Conservation (phyloP, 2,797 vertebrate genomes). For the Sebastes minor region DNA sequence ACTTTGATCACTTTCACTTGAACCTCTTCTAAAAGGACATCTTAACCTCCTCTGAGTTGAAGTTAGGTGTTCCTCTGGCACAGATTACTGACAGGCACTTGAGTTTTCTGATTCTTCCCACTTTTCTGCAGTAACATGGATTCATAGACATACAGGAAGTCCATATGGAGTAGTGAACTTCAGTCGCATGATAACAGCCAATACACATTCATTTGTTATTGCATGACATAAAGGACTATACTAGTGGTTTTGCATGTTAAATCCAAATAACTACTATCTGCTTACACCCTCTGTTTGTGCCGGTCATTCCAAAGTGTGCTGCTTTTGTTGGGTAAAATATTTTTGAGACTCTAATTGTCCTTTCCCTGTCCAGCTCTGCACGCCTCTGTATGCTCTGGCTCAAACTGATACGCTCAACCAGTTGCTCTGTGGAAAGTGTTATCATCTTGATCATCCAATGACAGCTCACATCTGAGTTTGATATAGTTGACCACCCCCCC, state of each 20-base stretch:
- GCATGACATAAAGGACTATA: not conserved
- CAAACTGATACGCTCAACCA: fast-evolving
- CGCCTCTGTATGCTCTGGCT: not conserved
- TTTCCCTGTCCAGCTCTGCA: not conserved
- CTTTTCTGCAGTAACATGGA: not conserved
- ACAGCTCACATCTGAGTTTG: too few species aligned
- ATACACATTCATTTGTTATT: not conserved
- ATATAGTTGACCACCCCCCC: not conserved
- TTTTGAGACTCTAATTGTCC: not conserved
- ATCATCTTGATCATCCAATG: too few species aligned
- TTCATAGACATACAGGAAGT: not conserved
- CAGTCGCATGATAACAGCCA: not conserved
- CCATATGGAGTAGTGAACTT: not conserved
- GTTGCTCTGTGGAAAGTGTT: too few species aligned
- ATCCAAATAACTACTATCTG: not conserved
- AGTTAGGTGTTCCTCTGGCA: not conserved
- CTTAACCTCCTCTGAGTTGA: not conserved
- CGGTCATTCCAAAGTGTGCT: too few species aligned
- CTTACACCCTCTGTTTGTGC: not conserved
- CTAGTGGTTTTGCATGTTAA: not conserved
- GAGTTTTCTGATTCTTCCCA: not conserved
- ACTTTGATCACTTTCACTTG: not conserved
- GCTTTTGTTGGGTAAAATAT: too few species aligned
- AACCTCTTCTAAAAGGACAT: not conserved
- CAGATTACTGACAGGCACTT: not conserved